A percentile compares a stretch with the other conserved stretches of the same genome.
phyloP scores from a whole-genome alignment of 2,113 vertebrate genomes.

The Poecilia latipinna region DNA sequence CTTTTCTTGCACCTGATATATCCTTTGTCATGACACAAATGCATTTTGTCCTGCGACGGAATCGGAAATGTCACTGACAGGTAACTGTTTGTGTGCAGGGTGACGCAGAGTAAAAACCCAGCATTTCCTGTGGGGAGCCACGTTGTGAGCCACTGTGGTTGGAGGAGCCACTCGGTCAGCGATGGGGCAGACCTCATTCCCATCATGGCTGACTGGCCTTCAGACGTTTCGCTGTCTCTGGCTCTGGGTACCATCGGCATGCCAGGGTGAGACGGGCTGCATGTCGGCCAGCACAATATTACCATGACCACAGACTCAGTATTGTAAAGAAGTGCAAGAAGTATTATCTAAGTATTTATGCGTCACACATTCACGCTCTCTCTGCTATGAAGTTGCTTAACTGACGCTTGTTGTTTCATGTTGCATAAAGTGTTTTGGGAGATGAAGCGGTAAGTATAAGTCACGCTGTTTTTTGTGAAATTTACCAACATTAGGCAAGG shows the following conservation, averaged over 20 bases:
- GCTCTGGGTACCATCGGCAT: slow-evolving; percentile 87
- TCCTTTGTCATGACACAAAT: not conserved
- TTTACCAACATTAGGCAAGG: not conserved
- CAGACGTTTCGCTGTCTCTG: slow-evolving; percentile 82
- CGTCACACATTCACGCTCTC: not conserved
- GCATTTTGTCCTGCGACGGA: not conserved
- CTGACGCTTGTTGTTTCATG: not conserved
- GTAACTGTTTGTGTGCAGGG: slow-evolving; percentile 62
- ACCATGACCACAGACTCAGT: not conserved
- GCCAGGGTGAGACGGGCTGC: slow-evolving; percentile 81
- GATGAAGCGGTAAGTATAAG: not conserved
- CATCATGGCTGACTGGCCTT: slow-evolving; percentile 81
- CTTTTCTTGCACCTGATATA: not conserved
- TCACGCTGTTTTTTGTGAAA: not conserved
- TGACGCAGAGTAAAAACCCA: slow-evolving; percentile 86
- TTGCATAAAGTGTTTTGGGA: not conserved
- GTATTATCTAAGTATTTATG: not conserved
- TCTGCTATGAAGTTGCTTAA: not conserved
- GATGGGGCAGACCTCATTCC: slow-evolving; percentile 72
- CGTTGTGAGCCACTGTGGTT: slow-evolving; percentile 76
- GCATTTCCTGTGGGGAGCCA: slow-evolving; percentile 77
- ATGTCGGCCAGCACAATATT: not conserved
- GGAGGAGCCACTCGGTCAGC: slow-evolving; percentile 85
- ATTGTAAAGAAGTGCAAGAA: too few relatives aligned
- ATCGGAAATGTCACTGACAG: not conserved